phyloP scores from a whole-genome alignment of 2,888 invertebrate species.

The Drosophila lacicola region DNA sequence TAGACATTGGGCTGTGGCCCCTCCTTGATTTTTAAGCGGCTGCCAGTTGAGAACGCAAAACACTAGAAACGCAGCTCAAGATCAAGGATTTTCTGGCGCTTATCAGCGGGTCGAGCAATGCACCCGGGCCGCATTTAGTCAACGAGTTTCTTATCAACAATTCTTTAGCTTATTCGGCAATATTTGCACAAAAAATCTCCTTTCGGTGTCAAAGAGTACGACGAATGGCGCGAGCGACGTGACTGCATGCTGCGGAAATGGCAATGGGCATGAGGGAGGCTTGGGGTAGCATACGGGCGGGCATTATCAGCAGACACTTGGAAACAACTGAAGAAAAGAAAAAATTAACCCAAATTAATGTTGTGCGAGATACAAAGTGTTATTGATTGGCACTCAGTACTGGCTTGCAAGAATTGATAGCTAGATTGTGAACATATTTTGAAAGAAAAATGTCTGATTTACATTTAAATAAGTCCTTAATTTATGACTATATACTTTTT shows the following conservation, averaged over 20 bases:
- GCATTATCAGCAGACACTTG: conserved; percentile 10
- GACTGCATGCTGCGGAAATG: conserved; percentile 16
- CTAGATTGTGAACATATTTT: too few species aligned
- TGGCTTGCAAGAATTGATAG: too few species aligned
- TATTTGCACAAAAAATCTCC: conserved; percentile 31
- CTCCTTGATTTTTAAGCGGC: conserved; percentile 48
- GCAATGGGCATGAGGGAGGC: background rate
- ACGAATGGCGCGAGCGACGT: background rate
- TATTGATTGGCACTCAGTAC: too few species aligned
- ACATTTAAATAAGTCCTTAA: too few species aligned
- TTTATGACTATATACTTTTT: too few species aligned
- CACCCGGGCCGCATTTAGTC: conserved; percentile 77
- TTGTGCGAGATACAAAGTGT: too few species aligned
- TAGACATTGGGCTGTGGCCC: conserved; percentile 28
- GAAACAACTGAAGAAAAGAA: conserved; percentile 25
- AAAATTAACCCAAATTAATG: conserved; percentile 19
- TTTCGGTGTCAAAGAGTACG: conserved; percentile 57
- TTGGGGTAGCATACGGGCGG: background rate
- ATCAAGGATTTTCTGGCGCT: conserved; percentile 76
- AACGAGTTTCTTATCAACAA: conserved; percentile 73
- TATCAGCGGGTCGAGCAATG: conserved; percentile 79
- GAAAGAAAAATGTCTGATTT: too few species aligned
- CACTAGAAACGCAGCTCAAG: conserved; percentile 70
- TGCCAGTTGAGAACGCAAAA: conserved; percentile 53
- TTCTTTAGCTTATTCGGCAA: conserved; percentile 35